Conservation (phyloP, 2,113 vertebrate species). For the Myodes glareolus region DNA sequence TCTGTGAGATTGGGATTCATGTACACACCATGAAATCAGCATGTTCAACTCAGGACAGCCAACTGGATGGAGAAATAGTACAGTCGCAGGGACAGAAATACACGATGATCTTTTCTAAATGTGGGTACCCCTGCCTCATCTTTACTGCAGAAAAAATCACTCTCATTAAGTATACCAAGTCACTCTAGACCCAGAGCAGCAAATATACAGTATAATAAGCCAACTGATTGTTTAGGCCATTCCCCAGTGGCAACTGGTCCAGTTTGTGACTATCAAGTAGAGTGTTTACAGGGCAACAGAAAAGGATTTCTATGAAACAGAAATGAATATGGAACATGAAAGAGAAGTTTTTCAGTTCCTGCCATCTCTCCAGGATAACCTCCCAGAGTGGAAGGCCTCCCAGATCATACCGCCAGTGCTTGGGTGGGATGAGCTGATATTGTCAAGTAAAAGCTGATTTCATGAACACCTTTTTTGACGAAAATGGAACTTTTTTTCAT, state of each 20-base stretch:
- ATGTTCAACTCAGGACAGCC: neutral
- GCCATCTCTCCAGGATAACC: neutral
- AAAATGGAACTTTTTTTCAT: neutral
- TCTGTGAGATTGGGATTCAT: neutral
- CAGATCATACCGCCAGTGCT: neutral
- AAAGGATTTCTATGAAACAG: neutral
- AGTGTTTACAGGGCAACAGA: neutral
- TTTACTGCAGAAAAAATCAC: neutral
- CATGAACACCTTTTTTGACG: neutral
- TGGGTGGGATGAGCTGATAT: neutral
- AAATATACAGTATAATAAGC: neutral
- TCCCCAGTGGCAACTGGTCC: neutral
- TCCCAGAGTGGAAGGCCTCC: neutral
- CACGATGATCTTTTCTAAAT: neutral
- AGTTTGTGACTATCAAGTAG: neutral
- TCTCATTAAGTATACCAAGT: neutral
- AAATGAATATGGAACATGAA: slow-evolving; percentile 32
- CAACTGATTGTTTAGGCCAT: neutral
- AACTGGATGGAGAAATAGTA: neutral
- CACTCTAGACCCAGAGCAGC: neutral
- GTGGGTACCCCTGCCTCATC: neutral
- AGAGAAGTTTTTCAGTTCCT: neutral
- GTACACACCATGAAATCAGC: neutral
- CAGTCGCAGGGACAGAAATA: neutral
- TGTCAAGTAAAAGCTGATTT: neutral